Percentiles rank a stretch among this genome's conserved stretches.
These are phyloP conservation scores for Bruchidius siliquastri DNA, from an alignment of 2,888 invertebrate genomes.

Conservation along the genomic window DNA sequence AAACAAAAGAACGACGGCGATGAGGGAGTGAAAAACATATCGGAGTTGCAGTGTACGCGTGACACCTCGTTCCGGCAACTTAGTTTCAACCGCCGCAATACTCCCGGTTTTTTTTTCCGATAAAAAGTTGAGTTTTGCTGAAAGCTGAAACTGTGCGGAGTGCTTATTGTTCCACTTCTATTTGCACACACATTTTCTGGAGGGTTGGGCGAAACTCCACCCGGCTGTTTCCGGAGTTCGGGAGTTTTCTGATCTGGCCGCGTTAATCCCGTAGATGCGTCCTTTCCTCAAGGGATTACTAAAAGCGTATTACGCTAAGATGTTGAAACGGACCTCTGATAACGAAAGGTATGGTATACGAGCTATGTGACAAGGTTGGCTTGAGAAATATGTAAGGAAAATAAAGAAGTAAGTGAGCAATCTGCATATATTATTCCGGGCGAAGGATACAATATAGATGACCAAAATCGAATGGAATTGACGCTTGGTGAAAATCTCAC, in stretches of 20 bases:
- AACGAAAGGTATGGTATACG: no score
- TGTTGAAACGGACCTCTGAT: no score
- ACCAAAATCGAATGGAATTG: no score
- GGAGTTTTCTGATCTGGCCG: not conserved
- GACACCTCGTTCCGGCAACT: not conserved
- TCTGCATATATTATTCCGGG: no score
- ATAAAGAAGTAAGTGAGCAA: no score
- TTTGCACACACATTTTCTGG: not conserved
- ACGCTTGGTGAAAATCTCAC: no score
- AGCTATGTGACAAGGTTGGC: no score
- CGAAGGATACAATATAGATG: no score
- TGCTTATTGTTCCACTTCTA: not conserved
- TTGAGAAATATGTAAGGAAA: no score
- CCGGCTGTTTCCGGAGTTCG: not conserved
- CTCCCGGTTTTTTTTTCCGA: not conserved
- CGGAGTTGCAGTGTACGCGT: not conserved
- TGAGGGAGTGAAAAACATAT: not conserved
- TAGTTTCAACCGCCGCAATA: not conserved
- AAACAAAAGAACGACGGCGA: not conserved
- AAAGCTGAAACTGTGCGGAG: not conserved
- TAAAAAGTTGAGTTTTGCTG: not conserved
- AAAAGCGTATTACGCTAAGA: no score
- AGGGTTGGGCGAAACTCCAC: not conserved
- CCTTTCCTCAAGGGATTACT: not conserved
- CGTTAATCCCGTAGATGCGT: not conserved